phyloP scores from a whole-genome alignment of 2,797 vertebrate species.

The Eupleurogrammus muticus region DNA sequence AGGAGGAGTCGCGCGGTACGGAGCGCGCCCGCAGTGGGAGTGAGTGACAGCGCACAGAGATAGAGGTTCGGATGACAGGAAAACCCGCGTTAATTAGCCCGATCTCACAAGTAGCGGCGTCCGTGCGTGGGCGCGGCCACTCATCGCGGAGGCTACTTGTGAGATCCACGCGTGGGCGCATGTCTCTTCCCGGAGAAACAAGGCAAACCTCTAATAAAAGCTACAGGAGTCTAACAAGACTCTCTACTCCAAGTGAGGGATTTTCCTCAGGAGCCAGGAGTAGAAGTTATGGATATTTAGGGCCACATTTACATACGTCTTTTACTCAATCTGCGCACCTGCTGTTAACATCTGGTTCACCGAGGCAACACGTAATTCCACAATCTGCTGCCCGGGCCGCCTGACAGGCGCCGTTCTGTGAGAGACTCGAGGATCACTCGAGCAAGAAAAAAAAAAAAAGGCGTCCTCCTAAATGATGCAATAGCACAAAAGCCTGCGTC shows the following conservation, averaged over 20 bases:
- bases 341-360: slow-evolving; percentile 16
- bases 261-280: neutral
- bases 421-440: neutral
- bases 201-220: neutral
- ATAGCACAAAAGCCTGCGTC: neutral
- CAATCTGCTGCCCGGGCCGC: neutral
- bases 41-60: neutral
- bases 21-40: neutral
- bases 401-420: slow-evolving; percentile 8
- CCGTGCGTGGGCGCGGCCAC: neutral
- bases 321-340: slow-evolving; percentile 3
- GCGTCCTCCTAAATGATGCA: neutral
- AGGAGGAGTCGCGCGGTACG: neutral
- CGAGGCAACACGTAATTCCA: slow-evolving; percentile 9
- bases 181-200: too few species aligned
- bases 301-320: neutral
- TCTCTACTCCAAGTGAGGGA: neutral
- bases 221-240: neutral
- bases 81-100: neutral
- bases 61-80: neutral
- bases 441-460: too few species aligned
- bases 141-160: too few species aligned
- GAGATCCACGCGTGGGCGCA: too few species aligned
- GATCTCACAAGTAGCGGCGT: neutral
- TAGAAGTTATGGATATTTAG: neutral